A percentile compares a stretch with the other conserved stretches of the same genome.
phyloP scores from a whole-genome alignment of 2,797 vertebrate genomes.

The Melanotaenia nigrans region DNA sequence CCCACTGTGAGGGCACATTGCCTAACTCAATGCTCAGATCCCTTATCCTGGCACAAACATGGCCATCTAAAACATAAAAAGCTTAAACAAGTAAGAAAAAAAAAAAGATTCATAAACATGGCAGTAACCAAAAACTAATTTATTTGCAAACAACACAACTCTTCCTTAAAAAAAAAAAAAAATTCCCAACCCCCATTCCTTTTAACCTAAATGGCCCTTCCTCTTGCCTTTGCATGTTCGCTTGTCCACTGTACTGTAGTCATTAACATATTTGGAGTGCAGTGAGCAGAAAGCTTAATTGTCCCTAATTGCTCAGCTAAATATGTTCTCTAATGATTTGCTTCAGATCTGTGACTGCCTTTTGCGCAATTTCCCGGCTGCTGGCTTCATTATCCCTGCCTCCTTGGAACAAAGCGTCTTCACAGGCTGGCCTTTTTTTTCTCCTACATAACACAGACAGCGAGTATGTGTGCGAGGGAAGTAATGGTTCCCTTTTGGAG shows the following conservation, averaged over 20 bases:
- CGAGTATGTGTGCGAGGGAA: slow-evolving; percentile 79
- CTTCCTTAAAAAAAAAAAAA: slow-evolving; percentile 46
- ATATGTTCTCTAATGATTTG: slow-evolving; percentile 91
- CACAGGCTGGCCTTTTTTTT: slow-evolving; percentile 77
- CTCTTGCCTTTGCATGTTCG: slow-evolving; percentile 84
- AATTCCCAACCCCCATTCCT: slow-evolving; percentile 70
- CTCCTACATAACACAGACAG: slow-evolving; percentile 77
- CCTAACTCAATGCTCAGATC: slow-evolving; percentile 59
- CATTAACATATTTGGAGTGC: slow-evolving; percentile 92
- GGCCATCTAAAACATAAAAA: slow-evolving; percentile 73
- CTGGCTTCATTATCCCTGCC: slow-evolving; percentile 87
- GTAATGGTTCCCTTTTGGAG: slow-evolving; percentile 78
- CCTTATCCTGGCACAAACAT: slow-evolving; percentile 63
- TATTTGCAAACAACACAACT: slow-evolving; percentile 71
- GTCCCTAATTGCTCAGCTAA: slow-evolving; percentile 93
- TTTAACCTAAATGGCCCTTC: slow-evolving; percentile 81
- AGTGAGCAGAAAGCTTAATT: slow-evolving; percentile 93
- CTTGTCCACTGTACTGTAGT: slow-evolving; percentile 84
- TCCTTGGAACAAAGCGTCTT: slow-evolving; percentile 89
- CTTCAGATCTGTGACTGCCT: slow-evolving; percentile 89
- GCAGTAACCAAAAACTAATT: slow-evolving; percentile 54
- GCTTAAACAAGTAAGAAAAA: slow-evolving; percentile 50
- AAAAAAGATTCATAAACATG: slow-evolving; percentile 55
- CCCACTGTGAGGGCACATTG: slow-evolving; percentile 66
- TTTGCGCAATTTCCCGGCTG: slow-evolving; percentile 88